Evolutionary conservation across 2,888 invertebrate genomes (phyloP).

Genomic region (Nomada flava): DNA sequence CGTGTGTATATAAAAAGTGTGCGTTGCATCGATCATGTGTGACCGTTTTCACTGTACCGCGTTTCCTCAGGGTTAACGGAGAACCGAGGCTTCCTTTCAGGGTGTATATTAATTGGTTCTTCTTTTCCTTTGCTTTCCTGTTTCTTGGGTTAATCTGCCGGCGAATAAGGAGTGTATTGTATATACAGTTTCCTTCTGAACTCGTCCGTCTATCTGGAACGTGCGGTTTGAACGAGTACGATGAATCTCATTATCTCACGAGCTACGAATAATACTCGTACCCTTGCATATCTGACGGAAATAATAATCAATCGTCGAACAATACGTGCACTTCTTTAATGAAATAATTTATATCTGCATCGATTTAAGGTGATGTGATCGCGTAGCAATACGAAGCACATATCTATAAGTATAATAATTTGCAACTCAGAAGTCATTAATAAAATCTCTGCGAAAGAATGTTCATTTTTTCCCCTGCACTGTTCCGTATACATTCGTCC

Average conservation of each 20-base stretch:
- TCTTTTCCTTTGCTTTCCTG: constrained; percentile 52
- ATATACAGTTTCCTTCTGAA: constrained; percentile 36
- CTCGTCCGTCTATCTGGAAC: constrained; percentile 24
- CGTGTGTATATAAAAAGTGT: constrained; percentile 36
- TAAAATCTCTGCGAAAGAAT: too few species aligned
- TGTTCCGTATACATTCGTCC: not conserved
- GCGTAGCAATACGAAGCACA: too few species aligned
- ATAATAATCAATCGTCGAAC: too few species aligned
- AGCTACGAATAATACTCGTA: too few species aligned
- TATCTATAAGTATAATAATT: too few species aligned
- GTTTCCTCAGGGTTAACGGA: constrained; percentile 54
- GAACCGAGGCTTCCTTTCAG: constrained; percentile 62
- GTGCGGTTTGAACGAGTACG: constrained; percentile 48
- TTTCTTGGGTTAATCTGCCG: constrained; percentile 41
- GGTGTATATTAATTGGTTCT: constrained; percentile 55
- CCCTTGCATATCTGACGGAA: too few species aligned
- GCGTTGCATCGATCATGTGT: constrained; percentile 54
- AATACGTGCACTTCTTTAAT: too few species aligned
- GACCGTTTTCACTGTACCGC: constrained; percentile 18
- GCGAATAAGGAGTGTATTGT: constrained; percentile 46
- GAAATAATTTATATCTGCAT: too few species aligned
- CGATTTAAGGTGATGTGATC: too few species aligned
- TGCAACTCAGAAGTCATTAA: too few species aligned
- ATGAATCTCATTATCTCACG: not conserved
- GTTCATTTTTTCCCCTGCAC: not conserved